Evolutionary conservation across 2,113 vertebrate species (phyloP).

Genomic region (Apus apus): DNA sequence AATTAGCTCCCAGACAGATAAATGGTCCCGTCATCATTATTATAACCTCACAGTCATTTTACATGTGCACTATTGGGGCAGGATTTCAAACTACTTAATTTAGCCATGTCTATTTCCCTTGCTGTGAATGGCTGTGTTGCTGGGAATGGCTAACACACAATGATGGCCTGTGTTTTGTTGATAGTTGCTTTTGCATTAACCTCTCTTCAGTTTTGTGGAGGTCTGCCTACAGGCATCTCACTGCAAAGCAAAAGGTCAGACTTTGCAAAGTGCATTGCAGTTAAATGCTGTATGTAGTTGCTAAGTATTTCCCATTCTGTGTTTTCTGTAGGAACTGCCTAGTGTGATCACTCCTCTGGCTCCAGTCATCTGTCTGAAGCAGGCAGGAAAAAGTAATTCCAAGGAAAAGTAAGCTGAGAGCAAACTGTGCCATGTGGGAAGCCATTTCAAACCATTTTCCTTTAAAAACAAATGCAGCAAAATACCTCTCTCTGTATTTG

Average conservation of each 20-base stretch:
- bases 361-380: background rate
- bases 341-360: background rate
- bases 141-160: background rate
- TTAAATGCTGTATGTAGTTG: background rate
- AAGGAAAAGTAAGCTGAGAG: background rate
- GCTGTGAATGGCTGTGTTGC: background rate
- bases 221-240: background rate
- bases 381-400: background rate
- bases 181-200: background rate
- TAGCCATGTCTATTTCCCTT: background rate
- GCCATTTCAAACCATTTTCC: background rate
- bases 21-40: background rate
- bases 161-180: background rate
- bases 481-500: background rate
- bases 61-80: background rate
- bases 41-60: background rate
- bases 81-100: background rate
- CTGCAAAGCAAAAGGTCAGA: background rate
- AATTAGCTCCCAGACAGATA: background rate
- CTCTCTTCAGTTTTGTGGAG: background rate
- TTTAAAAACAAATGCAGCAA: background rate
- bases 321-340: background rate
- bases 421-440: background rate
- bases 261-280: background rate
- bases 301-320: background rate